Evolutionary conservation across 2,888 invertebrate genomes (phyloP).

Genomic region (Cancer borealis): DNA sequence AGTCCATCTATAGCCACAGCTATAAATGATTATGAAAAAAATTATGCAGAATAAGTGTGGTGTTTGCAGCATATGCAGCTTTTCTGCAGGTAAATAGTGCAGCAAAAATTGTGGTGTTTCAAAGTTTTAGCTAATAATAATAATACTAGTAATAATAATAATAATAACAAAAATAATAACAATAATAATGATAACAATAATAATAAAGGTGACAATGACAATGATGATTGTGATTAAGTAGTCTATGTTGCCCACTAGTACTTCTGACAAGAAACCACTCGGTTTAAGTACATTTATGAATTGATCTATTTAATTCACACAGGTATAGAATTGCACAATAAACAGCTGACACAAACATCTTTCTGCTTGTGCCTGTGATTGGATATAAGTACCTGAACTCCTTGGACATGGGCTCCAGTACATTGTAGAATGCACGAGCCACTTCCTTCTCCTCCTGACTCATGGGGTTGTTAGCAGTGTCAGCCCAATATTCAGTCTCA

Average conservation of each 20-base stretch:
- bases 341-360: too few species aligned
- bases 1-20: too few species aligned
- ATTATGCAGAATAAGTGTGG: background rate
- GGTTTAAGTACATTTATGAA: too few species aligned
- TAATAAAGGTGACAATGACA: background rate
- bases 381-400: conserved; percentile 83
- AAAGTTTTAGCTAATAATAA: background rate
- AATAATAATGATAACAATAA: background rate
- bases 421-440: conserved; percentile 83
- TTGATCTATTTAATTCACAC: too few species aligned
- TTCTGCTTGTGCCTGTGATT: too few species aligned
- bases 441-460: conserved; percentile 83
- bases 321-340: too few species aligned
- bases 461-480: conserved; percentile 82
- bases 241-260: too few species aligned
- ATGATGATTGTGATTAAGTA: background rate
- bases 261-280: too few species aligned
- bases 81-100: background rate
- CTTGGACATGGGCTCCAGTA: conserved; percentile 84
- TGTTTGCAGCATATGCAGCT: background rate
- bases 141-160: too few species aligned
- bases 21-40: too few species aligned
- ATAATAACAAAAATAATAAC: background rate
- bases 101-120: background rate
- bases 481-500: conserved; percentile 87